Conservation (phyloP, 2,113 vertebrate genomes). For the Perca schrenkii region DNA sequence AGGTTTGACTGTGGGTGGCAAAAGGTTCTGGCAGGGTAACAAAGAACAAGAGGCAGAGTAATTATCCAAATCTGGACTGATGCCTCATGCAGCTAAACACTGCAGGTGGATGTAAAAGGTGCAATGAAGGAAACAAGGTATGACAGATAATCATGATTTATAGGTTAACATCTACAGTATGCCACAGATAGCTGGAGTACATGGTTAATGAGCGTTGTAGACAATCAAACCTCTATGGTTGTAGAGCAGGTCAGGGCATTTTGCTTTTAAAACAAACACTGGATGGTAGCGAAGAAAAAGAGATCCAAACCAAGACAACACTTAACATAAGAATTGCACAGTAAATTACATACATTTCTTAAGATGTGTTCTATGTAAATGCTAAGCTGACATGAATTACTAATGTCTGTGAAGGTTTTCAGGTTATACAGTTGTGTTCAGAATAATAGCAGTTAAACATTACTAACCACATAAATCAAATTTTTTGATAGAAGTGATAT, state of each 20-base stretch:
- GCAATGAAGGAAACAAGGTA: slow-evolving; percentile 29
- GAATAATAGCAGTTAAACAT: too few species aligned
- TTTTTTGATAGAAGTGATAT: too few species aligned
- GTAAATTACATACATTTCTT: neutral
- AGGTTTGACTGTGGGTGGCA: slow-evolving; percentile 2
- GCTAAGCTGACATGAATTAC: neutral
- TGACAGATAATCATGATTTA: neutral
- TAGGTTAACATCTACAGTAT: neutral
- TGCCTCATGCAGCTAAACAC: slow-evolving; percentile 7
- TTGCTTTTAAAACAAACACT: neutral
- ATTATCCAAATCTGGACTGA: slow-evolving; percentile 36
- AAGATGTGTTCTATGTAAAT: neutral
- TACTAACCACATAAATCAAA: too few species aligned
- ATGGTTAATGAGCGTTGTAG: neutral
- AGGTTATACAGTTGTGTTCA: too few species aligned
- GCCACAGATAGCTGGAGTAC: neutral
- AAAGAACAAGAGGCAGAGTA: neutral
- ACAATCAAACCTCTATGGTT: neutral
- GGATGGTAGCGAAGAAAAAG: neutral
- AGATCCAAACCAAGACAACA: neutral
- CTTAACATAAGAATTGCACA: neutral
- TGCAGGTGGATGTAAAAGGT: slow-evolving; percentile 31
- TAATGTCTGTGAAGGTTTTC: too few species aligned
- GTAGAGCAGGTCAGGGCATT: neutral
- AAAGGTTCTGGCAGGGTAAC: slow-evolving; percentile 28